Evolutionary conservation across 2,888 invertebrate species (phyloP), one percentile per base, ranked within the genome.

Genomic region (Adineta ricciae): DNA sequence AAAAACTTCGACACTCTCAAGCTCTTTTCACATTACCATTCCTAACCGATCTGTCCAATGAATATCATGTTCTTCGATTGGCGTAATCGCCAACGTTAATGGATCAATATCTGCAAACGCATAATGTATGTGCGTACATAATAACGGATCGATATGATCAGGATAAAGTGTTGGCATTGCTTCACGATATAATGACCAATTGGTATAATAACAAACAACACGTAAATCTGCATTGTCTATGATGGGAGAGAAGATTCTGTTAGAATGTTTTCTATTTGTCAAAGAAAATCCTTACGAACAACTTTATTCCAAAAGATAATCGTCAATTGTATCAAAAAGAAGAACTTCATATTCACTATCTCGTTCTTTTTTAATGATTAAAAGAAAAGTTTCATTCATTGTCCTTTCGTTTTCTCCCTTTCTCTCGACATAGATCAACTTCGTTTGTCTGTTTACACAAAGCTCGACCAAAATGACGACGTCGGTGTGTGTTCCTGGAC

Each of bases 61-160:
- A 73, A 83, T 84, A 52, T 86, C 86, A 56, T 86, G 86, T 38
- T 86, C 83, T 84, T 86, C 86, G 0, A 84, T 86, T 1, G 84
- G 86, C 52, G 73, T 36, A 36, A 86, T 56, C 16, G 52, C 11
- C 36, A 86, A 83, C 21, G 86, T 86, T 84, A 84, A 56, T 46
- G 86, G 82, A 84, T 97, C 96, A 91, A 98, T 92, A 95, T 96
- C 97, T 0, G 96, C 97, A 91, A 98, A 98, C 24, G 97, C 95
- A 91, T 95, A 98, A 88, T 98, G 95, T 88, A 98, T 92, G 91
- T 98, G 97, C 0, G 97, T 97, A 91, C 98, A 98, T 49, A 97
- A 93, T 89, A 95, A 94, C 0, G 96, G 94, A 86, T 95, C 94
- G 87, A 98, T 96, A 89, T 97, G 95, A 91, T 97, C 97, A 0